Base-by-base conservation (phyloP, 2,113 vertebrate genomes). In the Brachypteracias leptosomus region DNA sequence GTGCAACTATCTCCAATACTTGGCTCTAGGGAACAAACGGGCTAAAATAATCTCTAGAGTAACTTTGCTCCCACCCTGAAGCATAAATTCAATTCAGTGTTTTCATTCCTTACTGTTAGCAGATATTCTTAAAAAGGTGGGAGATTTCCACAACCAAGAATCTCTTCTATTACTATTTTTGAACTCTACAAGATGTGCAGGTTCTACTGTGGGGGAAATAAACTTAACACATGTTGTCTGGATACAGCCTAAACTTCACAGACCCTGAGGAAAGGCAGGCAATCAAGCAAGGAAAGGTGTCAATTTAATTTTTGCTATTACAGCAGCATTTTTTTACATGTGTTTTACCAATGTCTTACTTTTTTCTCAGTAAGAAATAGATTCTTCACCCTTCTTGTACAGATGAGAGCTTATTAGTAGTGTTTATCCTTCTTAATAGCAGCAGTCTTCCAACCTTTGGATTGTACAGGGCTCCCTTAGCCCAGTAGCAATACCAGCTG, bases 251-350 rank as follows among this genome's bases (percentile, higher is more conserved):
- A 52, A 67, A 28, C 18, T 85, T 79, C 58, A 49, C 49, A 65
- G n/a, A 73, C 25, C 28, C 51, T 38, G 55, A 81, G 59, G 51
- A 24, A 62, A 83, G 19, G 13, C 17, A 62, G 31, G 35, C 17
- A 86, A 35, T 6, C 12, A 51, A 36, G 68, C 15, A 51, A 12
- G 29, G 16, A 74, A 42, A 77, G 10, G 4, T 4, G 77, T 22
- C 6, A 42, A 11, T 77, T 74, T 71, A 74, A 10, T 36, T 86
- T 73, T 62, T 63, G 13, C 47, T 86, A 87, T 63, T 49, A 8
- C 29, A 74, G 2, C 15, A 62, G 1, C 4, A 3, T 3, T 22
- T 74, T 68, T 86, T 84, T 7, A 26, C 0, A 0, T 7, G 2
- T 67, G 8, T 85, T 94, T 92, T 71, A 55, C 25, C 19, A 62